Percentiles rank a stretch among this genome's conserved stretches.
These are phyloP conservation scores for Chaetura pelagica DNA, from an alignment of 2,113 vertebrate species.

Conservation along the genomic window DNA sequence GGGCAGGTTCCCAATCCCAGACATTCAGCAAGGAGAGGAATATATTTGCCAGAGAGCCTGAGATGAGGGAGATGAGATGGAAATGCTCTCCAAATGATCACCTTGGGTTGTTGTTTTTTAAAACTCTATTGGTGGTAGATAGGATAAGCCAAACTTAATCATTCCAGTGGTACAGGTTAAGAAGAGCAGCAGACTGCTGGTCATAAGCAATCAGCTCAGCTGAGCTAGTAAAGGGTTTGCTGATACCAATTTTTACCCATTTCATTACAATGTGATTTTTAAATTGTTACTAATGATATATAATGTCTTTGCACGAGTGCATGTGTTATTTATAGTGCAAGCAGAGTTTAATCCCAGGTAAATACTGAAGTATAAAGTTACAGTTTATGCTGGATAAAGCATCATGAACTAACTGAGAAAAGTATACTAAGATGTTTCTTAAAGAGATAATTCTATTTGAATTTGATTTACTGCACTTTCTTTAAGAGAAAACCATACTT, in stretches of 20 bases:
- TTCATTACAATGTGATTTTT: neutral
- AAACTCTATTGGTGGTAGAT: neutral
- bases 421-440: neutral
- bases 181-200: neutral
- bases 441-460: neutral
- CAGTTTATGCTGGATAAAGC: neutral
- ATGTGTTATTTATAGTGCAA: neutral
- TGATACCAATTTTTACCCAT: neutral
- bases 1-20: neutral
- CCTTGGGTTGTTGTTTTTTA: rapidly evolving
- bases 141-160: neutral
- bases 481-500: neutral
- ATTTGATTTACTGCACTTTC: neutral
- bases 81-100: neutral
- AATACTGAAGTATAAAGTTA: neutral
- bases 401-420: neutral
- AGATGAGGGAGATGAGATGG: neutral
- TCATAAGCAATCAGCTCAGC: neutral
- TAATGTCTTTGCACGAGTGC: neutral
- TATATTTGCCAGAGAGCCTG: neutral
- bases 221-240: neutral
- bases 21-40: neutral
- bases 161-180: neutral
- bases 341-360: neutral
- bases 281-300: neutral